Percentiles rank a stretch among this genome's conserved stretches.
phyloP scores from a whole-genome alignment of 1,140 invertebrate species.

The Drosophila tani region DNA sequence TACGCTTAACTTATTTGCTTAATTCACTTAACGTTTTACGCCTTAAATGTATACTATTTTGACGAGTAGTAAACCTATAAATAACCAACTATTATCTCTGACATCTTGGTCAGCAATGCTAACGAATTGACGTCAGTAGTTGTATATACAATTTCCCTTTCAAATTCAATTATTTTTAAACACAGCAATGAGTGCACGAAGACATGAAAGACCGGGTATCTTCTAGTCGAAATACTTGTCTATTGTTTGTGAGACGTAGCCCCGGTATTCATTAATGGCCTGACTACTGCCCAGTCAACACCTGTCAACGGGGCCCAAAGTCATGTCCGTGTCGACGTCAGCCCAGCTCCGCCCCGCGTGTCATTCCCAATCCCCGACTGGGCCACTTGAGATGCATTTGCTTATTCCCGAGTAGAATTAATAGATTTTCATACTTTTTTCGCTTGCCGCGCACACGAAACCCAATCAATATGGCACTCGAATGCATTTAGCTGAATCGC shows the following conservation, averaged over 20 bases:
- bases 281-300: slow-evolving; percentile 38
- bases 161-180: slow-evolving; percentile 1
- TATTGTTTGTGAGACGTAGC: slow-evolving; percentile 19
- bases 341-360: neutral
- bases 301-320: slow-evolving; percentile 36
- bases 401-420: slow-evolving; percentile 49
- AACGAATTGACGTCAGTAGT: slow-evolving; percentile 20
- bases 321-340: slow-evolving; percentile 43
- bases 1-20: slow-evolving; percentile 1
- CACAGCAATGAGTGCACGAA: slow-evolving; percentile 3
- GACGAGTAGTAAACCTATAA: slow-evolving; percentile 14
- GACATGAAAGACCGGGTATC: slow-evolving; percentile 29
- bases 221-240: slow-evolving; percentile 19
- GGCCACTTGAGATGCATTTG: slow-evolving; percentile 57
- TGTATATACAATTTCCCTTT: slow-evolving; percentile 4
- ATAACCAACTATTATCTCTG: slow-evolving; percentile 7
- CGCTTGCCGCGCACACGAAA: slow-evolving; percentile 29
- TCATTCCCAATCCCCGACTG: slow-evolving; percentile 4
- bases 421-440: slow-evolving; percentile 40
- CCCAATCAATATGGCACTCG: slow-evolving; percentile 76
- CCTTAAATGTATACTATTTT: slow-evolving; percentile 12
- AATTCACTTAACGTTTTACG: neutral
- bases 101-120: neutral
- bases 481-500: slow-evolving; percentile 79
- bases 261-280: slow-evolving; percentile 41